phyloP scores from a whole-genome alignment of 2,113 vertebrate genomes.

The Thymallus thymallus region DNA sequence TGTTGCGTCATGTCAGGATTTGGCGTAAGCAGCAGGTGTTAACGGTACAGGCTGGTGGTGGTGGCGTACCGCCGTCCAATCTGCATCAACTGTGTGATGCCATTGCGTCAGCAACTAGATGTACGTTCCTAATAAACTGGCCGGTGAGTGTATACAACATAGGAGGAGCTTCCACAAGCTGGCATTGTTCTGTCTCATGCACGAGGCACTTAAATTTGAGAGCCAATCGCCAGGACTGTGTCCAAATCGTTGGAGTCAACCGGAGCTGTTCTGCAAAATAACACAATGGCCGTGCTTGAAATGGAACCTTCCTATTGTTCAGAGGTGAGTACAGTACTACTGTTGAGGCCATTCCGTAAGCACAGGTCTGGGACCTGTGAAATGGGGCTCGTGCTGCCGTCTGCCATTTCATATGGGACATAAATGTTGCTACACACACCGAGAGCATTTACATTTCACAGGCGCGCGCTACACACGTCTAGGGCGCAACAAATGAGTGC shows the following conservation, averaged over 20 bases:
- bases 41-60: too few species aligned
- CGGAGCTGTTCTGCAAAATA: conserved; percentile 12
- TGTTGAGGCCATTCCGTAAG: conserved; percentile 52
- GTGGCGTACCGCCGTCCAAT: too few species aligned
- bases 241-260: conserved; percentile 2
- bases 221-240: conserved; percentile 58
- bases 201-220: conserved; percentile 71
- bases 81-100: too few species aligned
- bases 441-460: conserved; percentile 55
- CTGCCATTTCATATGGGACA: conserved; percentile 38
- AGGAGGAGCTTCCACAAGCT: conserved; percentile 33
- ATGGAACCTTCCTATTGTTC: conserved; percentile 4
- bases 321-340: conserved; percentile 30
- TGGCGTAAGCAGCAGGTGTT: too few species aligned
- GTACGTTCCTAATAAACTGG: too few species aligned
- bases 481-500: conserved; percentile 50
- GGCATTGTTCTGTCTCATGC: conserved; percentile 49
- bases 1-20: too few species aligned
- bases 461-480: conserved; percentile 58
- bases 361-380: conserved; percentile 21
- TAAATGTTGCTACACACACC: conserved; percentile 39
- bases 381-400: not conserved
- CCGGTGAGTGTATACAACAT: conserved; percentile 49
- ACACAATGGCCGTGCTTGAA: conserved; percentile 16
- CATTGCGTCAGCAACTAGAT: too few species aligned